Evolutionary conservation across 2,113 vertebrate species (phyloP), one percentile per base, ranked within the genome.

Genomic region (Phaetusa simplex): DNA sequence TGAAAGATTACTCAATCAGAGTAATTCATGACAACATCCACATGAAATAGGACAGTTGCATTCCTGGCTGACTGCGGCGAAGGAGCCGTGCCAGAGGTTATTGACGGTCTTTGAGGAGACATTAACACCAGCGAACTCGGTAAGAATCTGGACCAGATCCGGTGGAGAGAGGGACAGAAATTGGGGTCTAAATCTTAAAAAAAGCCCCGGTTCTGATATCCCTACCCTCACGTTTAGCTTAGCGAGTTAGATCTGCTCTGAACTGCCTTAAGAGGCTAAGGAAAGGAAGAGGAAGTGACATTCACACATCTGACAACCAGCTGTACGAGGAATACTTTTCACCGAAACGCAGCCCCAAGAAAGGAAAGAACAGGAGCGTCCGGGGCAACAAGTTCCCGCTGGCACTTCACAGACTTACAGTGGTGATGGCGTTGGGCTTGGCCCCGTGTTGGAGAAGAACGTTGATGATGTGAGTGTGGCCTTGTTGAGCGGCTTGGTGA

Each of bases 401-500:
- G 69, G 19, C 56, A 79, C 3, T 12, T 70, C 32, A 6, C 70
- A 62, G 67, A 59, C 98, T 99, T 98, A 99, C 99, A 72, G 99
- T 97, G 67, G 99, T 99, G 58, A 98, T 99, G 69, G 99, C 98
- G 16, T 99, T 99, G 61, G 99, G 99, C 79, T 99, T 99, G 92
- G 99, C 99, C 12, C 99, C 99, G 0, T 99, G 98, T 55, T 99
- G 99, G 67, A 99, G 98, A 80, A 99, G 98, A 49, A 99, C 97
- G 9, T 99, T 99, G 93, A 99, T 99, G 94, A 99, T 99, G 92
- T 99, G 99, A 73, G 99, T 99, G 95, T 99, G 99, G 42, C 99
- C 99, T 93, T 99, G 99, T 74, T 99, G 99, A 52, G 99, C 99
- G 56, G 99, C 99, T 97, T 99, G 99, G 96, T 99, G 99, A 80